Evolutionary conservation across 2,888 invertebrate genomes (phyloP), one percentile per base, ranked within the genome.

Genomic region (Orchesellides sinensis): DNA sequence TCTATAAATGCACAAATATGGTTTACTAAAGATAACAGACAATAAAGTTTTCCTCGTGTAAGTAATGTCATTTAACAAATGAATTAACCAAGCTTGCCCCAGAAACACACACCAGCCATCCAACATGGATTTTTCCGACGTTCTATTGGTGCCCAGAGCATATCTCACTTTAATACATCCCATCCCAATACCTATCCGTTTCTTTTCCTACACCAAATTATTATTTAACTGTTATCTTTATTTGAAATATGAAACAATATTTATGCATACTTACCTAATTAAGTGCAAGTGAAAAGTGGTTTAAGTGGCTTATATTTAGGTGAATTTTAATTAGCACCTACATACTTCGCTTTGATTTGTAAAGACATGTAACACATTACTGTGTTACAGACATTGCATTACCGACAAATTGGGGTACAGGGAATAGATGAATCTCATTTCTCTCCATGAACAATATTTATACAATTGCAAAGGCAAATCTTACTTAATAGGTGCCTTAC

Each of bases 31-130:
- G 45, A 66, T 47, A 66, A 66, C 66, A 66, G 66, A 45, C 17
- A 59, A 40, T 25, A 23, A 17, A 35, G n/a, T n/a, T n/a, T n/a
- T n/a, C n/a, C n/a, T n/a, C n/a, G n/a, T n/a, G n/a, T n/a, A n/a
- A n/a, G n/a, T n/a, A 63, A 17, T 40, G 23, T n/a, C 49, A 49
- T 49, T n/a, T 21, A 63, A 63, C 40, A 63, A 59, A 63, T 40
- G 19, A 21, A 63, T 63, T 56, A 77, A 47, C 49, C 77, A 70
- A 83, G 59, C 77, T 69, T 77, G 83, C 83, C 72, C 83, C 83
- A 83, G 82, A 83, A 83, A 83, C 83, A 83, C 75, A 56, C 72
- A 65, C 83, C 83, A 54, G 83, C 83, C 83, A 83, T 83, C 83
- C 83, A 23, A 12, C 70, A 75, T 66, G 83, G 83, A 83, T 83